These are phyloP conservation scores for Drosophila chauvacae DNA, from an alignment of 1,140 invertebrate species.

Conservation along the genomic window DNA sequence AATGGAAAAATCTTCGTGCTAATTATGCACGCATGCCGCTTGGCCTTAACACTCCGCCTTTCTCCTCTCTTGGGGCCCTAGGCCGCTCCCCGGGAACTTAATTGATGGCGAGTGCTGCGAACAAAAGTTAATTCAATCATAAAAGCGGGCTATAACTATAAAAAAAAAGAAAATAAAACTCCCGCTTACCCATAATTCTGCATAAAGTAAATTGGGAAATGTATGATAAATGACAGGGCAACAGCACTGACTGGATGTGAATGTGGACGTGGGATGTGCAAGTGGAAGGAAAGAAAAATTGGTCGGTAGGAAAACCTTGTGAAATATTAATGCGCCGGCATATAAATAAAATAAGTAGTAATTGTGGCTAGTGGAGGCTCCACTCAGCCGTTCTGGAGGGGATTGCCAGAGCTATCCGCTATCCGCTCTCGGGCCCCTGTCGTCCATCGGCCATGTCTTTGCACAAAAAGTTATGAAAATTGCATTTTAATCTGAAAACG, in stretches of 20 bases:
- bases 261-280: constrained; percentile 3
- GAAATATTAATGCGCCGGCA: constrained; percentile 81
- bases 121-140: constrained; percentile 76
- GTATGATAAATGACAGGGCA: constrained; percentile 62
- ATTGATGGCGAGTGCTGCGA: constrained; percentile 51
- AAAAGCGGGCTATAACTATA: constrained; percentile 62
- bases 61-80: neutral
- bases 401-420: constrained; percentile 12
- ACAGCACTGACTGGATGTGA: constrained; percentile 13
- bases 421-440: neutral
- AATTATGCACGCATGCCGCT: constrained; percentile 60
- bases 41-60: constrained; percentile 14
- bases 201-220: constrained; percentile 66
- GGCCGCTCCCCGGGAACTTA: constrained; percentile 7
- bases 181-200: constrained; percentile 40
- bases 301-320: constrained; percentile 60
- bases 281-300: constrained; percentile 53
- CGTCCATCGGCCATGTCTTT: constrained; percentile 53
- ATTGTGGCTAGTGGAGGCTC: constrained; percentile 59
- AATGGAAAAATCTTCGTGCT: constrained; percentile 66
- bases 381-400: constrained; percentile 21
- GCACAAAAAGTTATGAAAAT: constrained; percentile 82
- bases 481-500: constrained; percentile 83
- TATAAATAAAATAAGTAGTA: constrained; percentile 83
- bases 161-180: constrained; percentile 4